These are phyloP conservation scores for Sinocyclocheilus rhinocerous DNA, from an alignment of 2,113 vertebrate genomes.

Conservation along the genomic window DNA sequence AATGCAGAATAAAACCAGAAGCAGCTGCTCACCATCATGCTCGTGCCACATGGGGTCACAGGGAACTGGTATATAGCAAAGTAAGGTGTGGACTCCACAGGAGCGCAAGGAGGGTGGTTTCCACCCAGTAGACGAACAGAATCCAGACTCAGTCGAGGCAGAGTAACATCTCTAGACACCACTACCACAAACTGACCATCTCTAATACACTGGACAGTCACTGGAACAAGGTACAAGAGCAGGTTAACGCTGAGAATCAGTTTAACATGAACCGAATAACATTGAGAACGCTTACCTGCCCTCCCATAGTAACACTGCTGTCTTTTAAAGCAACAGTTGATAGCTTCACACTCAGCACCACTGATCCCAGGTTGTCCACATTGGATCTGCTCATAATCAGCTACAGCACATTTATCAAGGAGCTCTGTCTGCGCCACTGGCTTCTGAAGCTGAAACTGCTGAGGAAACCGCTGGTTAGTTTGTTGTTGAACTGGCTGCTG, in stretches of 20 bases:
- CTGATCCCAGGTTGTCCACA: conserved; percentile 66
- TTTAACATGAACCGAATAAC: not conserved
- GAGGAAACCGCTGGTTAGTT: not conserved
- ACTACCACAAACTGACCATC: conserved; percentile 75
- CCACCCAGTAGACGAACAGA: not conserved
- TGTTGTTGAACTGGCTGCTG: not conserved
- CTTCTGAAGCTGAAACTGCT: conserved; percentile 20
- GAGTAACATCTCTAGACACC: too few relatives aligned
- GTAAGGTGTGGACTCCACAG: not conserved
- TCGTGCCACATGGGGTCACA: not conserved
- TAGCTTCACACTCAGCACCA: too few relatives aligned
- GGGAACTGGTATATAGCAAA: not conserved
- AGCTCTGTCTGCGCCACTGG: not conserved
- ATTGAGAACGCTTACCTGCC: too few relatives aligned
- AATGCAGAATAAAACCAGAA: not conserved
- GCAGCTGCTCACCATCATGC: not conserved
- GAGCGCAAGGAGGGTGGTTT: not conserved
- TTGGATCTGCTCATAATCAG: conserved; percentile 57
- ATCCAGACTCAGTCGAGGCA: not conserved
- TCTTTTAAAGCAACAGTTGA: too few relatives aligned
- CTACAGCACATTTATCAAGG: conserved; percentile 62
- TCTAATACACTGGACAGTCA: conserved; percentile 74
- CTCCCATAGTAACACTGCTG: too few relatives aligned
- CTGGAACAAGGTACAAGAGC: too few relatives aligned
- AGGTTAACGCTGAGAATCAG: not conserved